These are phyloP conservation scores for Kryptolebias marmoratus DNA, from an alignment of 2,113 vertebrate species.

Conservation along the genomic window DNA sequence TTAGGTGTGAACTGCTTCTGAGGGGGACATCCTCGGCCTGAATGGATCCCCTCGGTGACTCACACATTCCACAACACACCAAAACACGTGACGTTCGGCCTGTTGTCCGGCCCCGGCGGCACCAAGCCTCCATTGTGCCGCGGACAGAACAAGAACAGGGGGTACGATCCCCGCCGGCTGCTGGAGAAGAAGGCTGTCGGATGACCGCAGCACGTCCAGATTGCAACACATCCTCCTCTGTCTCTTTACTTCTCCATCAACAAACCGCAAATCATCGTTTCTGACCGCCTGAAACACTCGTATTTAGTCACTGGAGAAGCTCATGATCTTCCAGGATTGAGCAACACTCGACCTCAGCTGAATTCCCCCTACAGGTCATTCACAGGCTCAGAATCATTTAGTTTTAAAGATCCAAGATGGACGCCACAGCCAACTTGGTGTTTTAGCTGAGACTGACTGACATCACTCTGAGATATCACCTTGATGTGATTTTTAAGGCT, in stretches of 20 bases:
- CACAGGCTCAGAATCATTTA: no score
- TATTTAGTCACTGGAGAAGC: conserved; percentile 21
- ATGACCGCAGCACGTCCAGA: conserved; percentile 26
- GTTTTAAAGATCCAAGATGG: no score
- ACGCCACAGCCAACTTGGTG: no score
- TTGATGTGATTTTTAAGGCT: no score
- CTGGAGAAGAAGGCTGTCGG: conserved; percentile 24
- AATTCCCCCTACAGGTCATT: no score
- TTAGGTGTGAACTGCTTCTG: no score
- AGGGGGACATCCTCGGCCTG: conserved; percentile 25
- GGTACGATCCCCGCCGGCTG: conserved; percentile 32
- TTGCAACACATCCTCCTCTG: conserved; percentile 48
- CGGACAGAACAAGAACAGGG: conserved; percentile 57
- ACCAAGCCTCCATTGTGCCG: conserved; percentile 74
- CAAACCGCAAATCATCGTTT: conserved; percentile 32
- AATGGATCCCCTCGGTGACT: conserved; percentile 60
- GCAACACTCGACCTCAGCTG: not conserved
- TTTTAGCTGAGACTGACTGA: no score
- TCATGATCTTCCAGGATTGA: not conserved
- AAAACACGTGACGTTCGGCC: conserved; percentile 58
- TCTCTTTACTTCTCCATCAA: conserved; percentile 46
- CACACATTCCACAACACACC: conserved; percentile 48
- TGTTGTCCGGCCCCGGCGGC: conserved; percentile 37
- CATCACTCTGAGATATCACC: no score
- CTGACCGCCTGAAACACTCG: conserved; percentile 20